These are phyloP conservation scores for Tridacna gigas DNA, from an alignment of 2,888 invertebrate genomes.

Conservation along the genomic window DNA sequence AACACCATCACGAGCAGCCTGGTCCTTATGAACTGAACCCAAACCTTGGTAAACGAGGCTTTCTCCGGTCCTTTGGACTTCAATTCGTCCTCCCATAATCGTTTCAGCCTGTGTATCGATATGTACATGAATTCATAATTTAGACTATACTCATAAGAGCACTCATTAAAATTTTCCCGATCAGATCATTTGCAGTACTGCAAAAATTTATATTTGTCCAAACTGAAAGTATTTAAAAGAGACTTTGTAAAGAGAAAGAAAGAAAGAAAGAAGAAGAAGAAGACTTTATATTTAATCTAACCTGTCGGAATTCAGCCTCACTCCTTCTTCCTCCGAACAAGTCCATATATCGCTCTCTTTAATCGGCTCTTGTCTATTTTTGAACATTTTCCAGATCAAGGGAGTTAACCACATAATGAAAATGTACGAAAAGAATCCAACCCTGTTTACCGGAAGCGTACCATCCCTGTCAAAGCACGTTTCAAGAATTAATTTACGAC, in stretches of 20 bases:
- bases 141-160: no score
- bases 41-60: conserved; percentile 62
- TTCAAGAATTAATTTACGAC: no score
- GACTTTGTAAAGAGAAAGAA: no score
- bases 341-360: conserved; percentile 69
- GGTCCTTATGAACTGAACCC: conserved; percentile 62
- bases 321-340: conserved; percentile 63
- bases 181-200: no score
- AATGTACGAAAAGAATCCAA: conserved; percentile 67
- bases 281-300: conserved; percentile 1
- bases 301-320: conserved; percentile 65
- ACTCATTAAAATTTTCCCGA: no score
- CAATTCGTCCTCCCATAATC: conserved; percentile 65
- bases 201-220: no score
- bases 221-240: no score
- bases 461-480: conserved; percentile 60
- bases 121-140: no score
- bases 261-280: no score
- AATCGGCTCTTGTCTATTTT: conserved; percentile 52
- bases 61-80: conserved; percentile 60
- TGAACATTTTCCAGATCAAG: conserved; percentile 64
- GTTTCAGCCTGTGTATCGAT: conserved; percentile 42
- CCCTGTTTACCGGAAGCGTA: conserved; percentile 66
- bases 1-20: conserved; percentile 51
- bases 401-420: conserved; percentile 67